Evolutionary conservation across 2,888 invertebrate species (phyloP).

Genomic region (Drosophila phalerata): DNA sequence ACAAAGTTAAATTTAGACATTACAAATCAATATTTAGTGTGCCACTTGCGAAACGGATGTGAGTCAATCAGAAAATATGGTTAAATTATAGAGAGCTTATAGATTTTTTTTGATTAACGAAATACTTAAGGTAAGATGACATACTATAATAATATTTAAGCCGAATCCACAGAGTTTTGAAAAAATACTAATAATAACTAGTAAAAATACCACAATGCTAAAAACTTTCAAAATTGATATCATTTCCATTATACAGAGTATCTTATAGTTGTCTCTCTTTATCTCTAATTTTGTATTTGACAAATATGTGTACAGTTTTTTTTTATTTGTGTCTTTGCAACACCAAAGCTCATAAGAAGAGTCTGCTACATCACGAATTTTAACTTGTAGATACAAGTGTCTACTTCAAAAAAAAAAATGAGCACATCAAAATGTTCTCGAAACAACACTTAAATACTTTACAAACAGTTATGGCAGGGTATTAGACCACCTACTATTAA

Average conservation of each 20-base stretch:
- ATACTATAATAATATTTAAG: no score
- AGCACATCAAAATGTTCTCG: slow-evolving; percentile 37
- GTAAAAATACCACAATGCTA: no score
- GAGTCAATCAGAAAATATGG: background rate
- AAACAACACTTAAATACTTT: slow-evolving; percentile 13
- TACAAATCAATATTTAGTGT: slow-evolving; percentile 22
- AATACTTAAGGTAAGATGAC: no score
- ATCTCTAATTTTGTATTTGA: no score
- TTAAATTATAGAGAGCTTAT: background rate
- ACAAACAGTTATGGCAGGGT: slow-evolving; percentile 10
- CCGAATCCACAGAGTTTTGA: no score
- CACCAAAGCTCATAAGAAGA: slow-evolving; percentile 19
- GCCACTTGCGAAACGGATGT: slow-evolving; percentile 39
- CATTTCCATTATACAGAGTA: slow-evolving; percentile 4
- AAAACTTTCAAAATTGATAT: background rate
- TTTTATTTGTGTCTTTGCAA: slow-evolving; percentile 1
- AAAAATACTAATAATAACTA: no score
- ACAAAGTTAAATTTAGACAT: slow-evolving; percentile 47
- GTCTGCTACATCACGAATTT: slow-evolving; percentile 46
- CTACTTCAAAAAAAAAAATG: slow-evolving; percentile 36
- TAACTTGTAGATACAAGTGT: slow-evolving; percentile 40
- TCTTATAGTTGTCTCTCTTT: background rate
- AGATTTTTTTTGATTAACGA: background rate
- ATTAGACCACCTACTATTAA: slow-evolving; percentile 15
- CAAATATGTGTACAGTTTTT: background rate